Conservation (phyloP, 2,113 vertebrate genomes). For the Paratilapia polleni region DNA sequence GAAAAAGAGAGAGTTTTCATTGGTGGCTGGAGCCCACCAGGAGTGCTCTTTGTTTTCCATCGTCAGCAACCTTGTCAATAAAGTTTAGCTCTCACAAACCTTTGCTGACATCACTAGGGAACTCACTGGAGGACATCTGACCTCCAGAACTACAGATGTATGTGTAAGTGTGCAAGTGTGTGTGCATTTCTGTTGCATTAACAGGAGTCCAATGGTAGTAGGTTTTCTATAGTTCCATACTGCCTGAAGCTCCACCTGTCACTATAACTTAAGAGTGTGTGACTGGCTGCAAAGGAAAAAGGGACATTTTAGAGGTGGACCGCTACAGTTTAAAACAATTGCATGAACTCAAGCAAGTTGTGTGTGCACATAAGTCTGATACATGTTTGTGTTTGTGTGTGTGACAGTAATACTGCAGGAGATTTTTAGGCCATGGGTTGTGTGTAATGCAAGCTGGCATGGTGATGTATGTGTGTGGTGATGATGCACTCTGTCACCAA, state of each 20-base stretch:
- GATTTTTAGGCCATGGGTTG: slow-evolving; percentile 73
- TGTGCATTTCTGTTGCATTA: neutral
- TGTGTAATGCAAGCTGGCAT: slow-evolving; percentile 72
- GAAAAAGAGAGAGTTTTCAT: neutral
- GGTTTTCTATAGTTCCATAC: slow-evolving; percentile 43
- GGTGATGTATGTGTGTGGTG: slow-evolving; percentile 57
- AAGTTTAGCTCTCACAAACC: slow-evolving; percentile 78
- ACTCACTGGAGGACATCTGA: slow-evolving; percentile 64
- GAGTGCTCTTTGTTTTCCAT: slow-evolving; percentile 58
- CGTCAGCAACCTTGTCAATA: slow-evolving; percentile 82
- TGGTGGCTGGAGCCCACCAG: slow-evolving; percentile 36
- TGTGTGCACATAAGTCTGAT: slow-evolving; percentile 6
- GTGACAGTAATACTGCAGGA: slow-evolving; percentile 69
- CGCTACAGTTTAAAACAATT: slow-evolving; percentile 20
- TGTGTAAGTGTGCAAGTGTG: neutral
- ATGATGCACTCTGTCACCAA: slow-evolving; percentile 89
- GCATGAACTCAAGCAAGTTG: slow-evolving; percentile 20
- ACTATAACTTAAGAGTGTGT: slow-evolving; percentile 46
- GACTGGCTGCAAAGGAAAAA: slow-evolving; percentile 7
- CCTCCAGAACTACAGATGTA: slow-evolving; percentile 37
- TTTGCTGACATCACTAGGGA: slow-evolving; percentile 72
- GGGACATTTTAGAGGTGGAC: slow-evolving; percentile 18
- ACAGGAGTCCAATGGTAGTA: slow-evolving; percentile 30
- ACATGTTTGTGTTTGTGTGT: slow-evolving; percentile 54
- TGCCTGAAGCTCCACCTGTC: slow-evolving; percentile 58